phyloP scores from a whole-genome alignment of 2,888 invertebrate species.

The Drosophila koepferae region DNA sequence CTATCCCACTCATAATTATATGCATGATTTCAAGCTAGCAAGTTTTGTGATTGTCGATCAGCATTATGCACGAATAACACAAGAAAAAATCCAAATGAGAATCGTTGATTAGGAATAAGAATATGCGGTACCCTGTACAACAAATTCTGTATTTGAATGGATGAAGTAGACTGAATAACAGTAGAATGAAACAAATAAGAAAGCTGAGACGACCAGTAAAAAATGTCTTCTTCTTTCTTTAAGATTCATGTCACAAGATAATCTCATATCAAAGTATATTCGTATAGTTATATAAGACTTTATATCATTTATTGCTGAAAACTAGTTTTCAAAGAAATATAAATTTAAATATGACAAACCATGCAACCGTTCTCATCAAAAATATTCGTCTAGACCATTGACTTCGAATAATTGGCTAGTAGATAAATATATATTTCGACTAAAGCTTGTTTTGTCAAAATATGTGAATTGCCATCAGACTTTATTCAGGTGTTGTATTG shows the following conservation, averaged over 20 bases:
- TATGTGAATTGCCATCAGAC: constrained; percentile 30
- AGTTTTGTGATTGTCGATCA: constrained; percentile 3
- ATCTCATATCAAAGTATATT: background rate
- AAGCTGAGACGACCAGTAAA: background rate
- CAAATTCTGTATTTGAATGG: background rate
- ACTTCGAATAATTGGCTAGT: background rate
- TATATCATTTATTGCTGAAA: background rate
- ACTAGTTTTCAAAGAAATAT: background rate
- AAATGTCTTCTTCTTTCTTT: background rate
- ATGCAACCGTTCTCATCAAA: background rate
- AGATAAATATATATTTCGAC: background rate
- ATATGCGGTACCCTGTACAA: background rate
- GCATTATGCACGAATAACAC: constrained; percentile 4
- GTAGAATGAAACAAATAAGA: background rate
- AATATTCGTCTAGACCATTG: background rate
- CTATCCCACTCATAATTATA: constrained; percentile 1
- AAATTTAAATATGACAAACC: background rate
- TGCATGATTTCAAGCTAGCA: background rate
- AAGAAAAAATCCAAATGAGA: background rate
- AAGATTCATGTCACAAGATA: background rate
- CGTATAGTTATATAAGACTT: background rate
- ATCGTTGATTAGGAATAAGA: background rate
- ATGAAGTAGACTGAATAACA: background rate
- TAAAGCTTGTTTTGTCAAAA: constrained; percentile 23
- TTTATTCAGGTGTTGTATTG: constrained; percentile 27